Evolutionary conservation across 92 coral and sea anemone genomes (phyloP), one percentile per base, ranked within the genome.

Genomic region (Palythoa caribaeorum): DNA sequence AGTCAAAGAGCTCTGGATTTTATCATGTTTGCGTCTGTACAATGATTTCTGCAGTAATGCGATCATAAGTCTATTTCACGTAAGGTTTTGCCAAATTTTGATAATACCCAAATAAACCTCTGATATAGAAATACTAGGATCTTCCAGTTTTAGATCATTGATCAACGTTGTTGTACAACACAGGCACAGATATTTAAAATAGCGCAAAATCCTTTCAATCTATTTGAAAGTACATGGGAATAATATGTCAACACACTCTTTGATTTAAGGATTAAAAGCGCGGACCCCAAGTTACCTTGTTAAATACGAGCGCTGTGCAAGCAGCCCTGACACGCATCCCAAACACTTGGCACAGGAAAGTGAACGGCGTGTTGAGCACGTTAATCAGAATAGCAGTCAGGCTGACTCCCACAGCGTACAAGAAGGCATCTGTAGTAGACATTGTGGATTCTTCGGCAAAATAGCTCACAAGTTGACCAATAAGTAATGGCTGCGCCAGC

Each of bases 261-360:
- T 47, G 38, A 37, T 1, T 19, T 40, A 36, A 17, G 7, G 35
- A 62, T 15, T 7, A 62, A 62, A 3, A 62, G 7, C n/a, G 5
- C 10, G n/a, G 13, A 17, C n/a, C 9, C 44, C 44, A 70, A 8
- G 15, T 44, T 79, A 92, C 94, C 94, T 92, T 92, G 66, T 89
- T 92, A 65, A 84, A 92, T 17, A 92, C 79, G 21, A 92, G 85
- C 0, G 94, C 79, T 5, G 92, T 89, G 38, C 92, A 92, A 1
- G 92, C 92, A 63, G 89, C 87, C 79, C 94, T 92, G 50, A 89
- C 55, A 1, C 94, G 90, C 94, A 92, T 92, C 6, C 94, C 94
- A 38, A 85, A 85, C 87, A 89, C 69, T 72, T 92, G 94, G 3
- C 92, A 85, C 75, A 89, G n/a, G 66, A 88, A 92, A 2, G 92